Percentiles rank a stretch among this genome's conserved stretches.
Conservation (phyloP, 2,797 vertebrate genomes). For the Takifugu ocellatus region DNA sequence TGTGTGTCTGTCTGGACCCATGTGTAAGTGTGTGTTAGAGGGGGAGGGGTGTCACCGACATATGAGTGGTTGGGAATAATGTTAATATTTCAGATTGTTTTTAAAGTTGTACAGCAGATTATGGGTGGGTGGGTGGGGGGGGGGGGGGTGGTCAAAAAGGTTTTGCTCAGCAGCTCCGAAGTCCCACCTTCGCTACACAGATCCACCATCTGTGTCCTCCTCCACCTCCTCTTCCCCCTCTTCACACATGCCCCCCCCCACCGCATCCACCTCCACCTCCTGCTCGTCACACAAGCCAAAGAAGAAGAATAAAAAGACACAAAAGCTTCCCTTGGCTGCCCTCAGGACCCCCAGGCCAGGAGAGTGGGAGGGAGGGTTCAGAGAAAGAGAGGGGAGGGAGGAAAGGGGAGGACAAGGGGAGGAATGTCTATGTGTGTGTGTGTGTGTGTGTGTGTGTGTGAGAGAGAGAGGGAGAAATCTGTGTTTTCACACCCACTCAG, state of each 20-base stretch:
- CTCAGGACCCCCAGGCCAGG: conserved; percentile 81
- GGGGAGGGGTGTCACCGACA: conserved; percentile 45
- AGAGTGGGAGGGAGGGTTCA: conserved; percentile 37
- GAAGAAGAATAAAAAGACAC: conserved; percentile 89
- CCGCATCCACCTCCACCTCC: conserved; percentile 58
- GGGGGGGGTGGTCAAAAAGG: neutral
- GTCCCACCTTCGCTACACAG: conserved; percentile 72
- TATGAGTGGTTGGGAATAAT: conserved; percentile 24
- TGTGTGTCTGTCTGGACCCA: conserved; percentile 48
- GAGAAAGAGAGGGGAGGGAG: neutral
- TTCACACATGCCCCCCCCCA: conserved; percentile 71
- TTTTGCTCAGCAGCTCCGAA: too few species aligned
- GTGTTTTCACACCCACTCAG: conserved; percentile 49
- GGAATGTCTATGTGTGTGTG: neutral
- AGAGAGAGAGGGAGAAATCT: conserved; percentile 11
- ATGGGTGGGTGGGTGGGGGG: neutral
- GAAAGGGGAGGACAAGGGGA: conserved; percentile 30
- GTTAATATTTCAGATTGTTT: conserved; percentile 55
- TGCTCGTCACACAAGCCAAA: conserved; percentile 87
- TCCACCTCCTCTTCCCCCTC: conserved; percentile 33
- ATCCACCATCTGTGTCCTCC: conserved; percentile 91
- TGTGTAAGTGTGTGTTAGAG: conserved; percentile 66
- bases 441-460: neutral
- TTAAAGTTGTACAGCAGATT: neutral
- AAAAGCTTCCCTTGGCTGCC: conserved; percentile 93